Evolutionary conservation across 2,113 vertebrate genomes (phyloP), one percentile per base, ranked within the genome.

Genomic region (Otis tarda): DNA sequence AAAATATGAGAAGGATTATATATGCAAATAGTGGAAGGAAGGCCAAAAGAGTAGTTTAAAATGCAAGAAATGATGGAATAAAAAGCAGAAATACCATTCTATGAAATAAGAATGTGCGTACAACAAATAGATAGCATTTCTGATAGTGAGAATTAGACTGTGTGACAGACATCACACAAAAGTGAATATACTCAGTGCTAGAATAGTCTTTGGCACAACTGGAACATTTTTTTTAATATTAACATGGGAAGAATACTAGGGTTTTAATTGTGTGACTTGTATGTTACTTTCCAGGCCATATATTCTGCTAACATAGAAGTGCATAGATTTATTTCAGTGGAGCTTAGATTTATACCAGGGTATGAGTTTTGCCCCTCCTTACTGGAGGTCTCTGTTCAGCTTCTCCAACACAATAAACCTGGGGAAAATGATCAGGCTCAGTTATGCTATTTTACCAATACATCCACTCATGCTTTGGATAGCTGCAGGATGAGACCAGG

Each of bases 1-100:
- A 95, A 94, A 88, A 83, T 70, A 83, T 65, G 67, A 80, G 55
- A 91, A 94, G 68, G 88, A 96, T 97, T 93, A 96, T 90, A 47
- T 67, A 96, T 88, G 87, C 82, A 94, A 95, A 97, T 89, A 12
- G 23, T 13, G 28, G n/a, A 79, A 92, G 17, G 11, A 83, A 88
- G 79, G 47, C 22, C n/a, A 49, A 90, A 67, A 86, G 7, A 49
- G 52, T 71, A 78, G 19, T 86, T 77, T 80, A 70, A 17, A 83
- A 74, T 90, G 31, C 21, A 90, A 85, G 63, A 91, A 89, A 77
- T 28, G 4, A 56, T 56, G 37, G 55, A 88, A 88, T 77, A 74
- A 88, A 90, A 95, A 70, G 24, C 12, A 90, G 47, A 96, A 94
- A 43, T 43, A 43, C 14, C 41, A 43, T 43, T 43, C 41, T 43